Conservation (phyloP, 2,797 vertebrate genomes). For the Micropoecilia bifurca region DNA sequence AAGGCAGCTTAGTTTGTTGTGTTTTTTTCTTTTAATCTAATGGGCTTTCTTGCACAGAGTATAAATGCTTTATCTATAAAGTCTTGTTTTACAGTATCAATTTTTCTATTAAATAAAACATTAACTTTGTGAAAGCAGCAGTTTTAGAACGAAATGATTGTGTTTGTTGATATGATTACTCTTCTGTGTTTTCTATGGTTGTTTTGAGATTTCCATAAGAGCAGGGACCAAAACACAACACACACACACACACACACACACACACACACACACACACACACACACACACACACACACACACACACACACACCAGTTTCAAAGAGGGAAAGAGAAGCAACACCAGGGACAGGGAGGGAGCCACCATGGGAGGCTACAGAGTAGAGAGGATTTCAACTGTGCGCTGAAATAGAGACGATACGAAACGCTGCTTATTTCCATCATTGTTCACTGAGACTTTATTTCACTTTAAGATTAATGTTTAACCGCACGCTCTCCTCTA, state of each 20-base stretch:
- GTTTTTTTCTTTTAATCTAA: not conserved
- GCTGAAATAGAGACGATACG: not conserved
- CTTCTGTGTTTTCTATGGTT: conserved; percentile 1
- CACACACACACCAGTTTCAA: not conserved
- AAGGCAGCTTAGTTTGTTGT: not conserved
- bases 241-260: not conserved
- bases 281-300: not conserved
- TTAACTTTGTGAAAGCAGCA: not conserved
- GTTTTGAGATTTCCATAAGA: conserved; percentile 16
- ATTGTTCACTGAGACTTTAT: conserved; percentile 55
- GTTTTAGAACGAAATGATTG: not conserved
- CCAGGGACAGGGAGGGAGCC: conserved; percentile 15
- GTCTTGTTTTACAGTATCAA: not conserved
- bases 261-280: not conserved
- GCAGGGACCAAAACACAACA: conserved; percentile 17
- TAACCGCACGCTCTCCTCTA: conserved; percentile 13
- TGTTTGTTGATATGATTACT: not conserved
- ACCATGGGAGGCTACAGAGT: conserved; percentile 21
- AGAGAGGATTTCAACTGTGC: conserved; percentile 3
- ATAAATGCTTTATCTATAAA: not conserved
- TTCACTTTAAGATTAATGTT: conserved; percentile 31
- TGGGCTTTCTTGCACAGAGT: not conserved
- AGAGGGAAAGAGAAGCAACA: conserved; percentile 7
- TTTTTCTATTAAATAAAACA: not conserved
- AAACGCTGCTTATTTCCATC: not conserved